Base-by-base conservation (phyloP, 1,140 invertebrate genomes). In the Odontomachus brunneus region DNA sequence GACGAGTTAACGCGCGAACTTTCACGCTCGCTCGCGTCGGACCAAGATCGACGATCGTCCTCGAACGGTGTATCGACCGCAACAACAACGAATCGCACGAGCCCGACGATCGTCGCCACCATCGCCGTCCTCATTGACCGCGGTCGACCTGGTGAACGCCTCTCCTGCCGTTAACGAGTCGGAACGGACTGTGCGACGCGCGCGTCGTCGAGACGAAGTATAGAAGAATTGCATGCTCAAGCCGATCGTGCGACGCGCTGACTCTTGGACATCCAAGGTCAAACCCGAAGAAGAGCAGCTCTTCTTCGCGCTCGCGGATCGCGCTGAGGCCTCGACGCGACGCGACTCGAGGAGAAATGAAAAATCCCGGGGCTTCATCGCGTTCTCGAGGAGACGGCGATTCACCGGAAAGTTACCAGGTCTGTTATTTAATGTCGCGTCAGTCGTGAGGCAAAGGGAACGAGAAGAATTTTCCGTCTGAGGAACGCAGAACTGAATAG, bases 191-290 rank as follows among this genome's bases (percentile, higher is more conserved):
- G 38, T 44, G 3, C 49, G 15, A 60, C 26, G 57, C 55, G 38
- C 59, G 51, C 15, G 22, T 48, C n/a, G 33, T 48, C 62, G 66
- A 55, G 1, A 51, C 33, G 15, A 71, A 26, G 12, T 48, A 44
- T 33, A 0, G 17, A 26, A 26, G 51, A 59, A 62, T 59, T 67
- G 75, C 60, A 48, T 71, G 55, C 74, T 59, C 69, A 38, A 71
- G 33, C 59, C 53, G 19, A 53, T 19, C 29, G 17, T 38, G 44
- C 22, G 22, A 44, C 49, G 17, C 26, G 33, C 59, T 65, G 65
- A 84, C 83, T 82, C 85, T 85, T 88, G 85, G 29, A 33, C 71
- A n/a, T n/a, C n/a, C 86, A 84, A 84, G 87, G 75, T 69, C 3
- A 44, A 60, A 26, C 59, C 19, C 53, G 24, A 65, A 74, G 69